Percentiles rank a stretch among this genome's conserved stretches.
Evolutionary conservation across 2,797 vertebrate genomes (phyloP).

Genomic region (Sebastes matsubarae): DNA sequence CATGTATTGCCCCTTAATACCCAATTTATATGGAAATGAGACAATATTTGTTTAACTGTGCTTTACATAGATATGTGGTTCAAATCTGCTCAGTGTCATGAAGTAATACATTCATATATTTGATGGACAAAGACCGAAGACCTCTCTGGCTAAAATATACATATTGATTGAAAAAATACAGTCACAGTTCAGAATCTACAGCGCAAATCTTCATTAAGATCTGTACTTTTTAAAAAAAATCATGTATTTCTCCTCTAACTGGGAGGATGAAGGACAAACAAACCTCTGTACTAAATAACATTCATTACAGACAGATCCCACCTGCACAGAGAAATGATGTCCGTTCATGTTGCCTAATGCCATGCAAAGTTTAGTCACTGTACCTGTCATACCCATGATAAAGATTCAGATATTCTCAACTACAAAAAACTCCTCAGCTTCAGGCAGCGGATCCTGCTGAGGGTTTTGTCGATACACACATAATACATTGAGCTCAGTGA

Average conservation of each 20-base stretch:
- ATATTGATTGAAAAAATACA: constrained; percentile 7
- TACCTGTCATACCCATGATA: not conserved
- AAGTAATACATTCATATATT: constrained; percentile 20
- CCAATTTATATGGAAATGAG: constrained; percentile 64
- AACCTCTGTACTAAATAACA: not conserved
- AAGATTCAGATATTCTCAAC: not conserved
- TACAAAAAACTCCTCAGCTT: not conserved
- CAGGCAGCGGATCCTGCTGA: not conserved
- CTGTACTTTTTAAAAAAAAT: not conserved
- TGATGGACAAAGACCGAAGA: constrained; percentile 21
- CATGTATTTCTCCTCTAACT: not conserved
- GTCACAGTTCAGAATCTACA: not conserved
- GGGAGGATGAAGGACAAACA: constrained; percentile 14
- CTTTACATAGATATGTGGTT: constrained; percentile 32
- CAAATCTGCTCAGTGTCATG: constrained; percentile 30
- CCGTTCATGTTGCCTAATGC: constrained; percentile 1
- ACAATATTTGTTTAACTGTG: constrained; percentile 28
- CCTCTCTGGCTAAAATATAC: not conserved
- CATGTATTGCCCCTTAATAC: constrained; percentile 11
- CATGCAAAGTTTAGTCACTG: not conserved
- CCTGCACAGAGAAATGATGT: not conserved
- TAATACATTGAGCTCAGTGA: constrained; percentile 1
- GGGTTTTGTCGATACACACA: not conserved
- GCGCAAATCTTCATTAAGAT: not conserved
- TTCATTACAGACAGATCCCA: not conserved